phyloP scores from a whole-genome alignment of 1,140 invertebrate genomes.

The Aphelinus certus region DNA sequence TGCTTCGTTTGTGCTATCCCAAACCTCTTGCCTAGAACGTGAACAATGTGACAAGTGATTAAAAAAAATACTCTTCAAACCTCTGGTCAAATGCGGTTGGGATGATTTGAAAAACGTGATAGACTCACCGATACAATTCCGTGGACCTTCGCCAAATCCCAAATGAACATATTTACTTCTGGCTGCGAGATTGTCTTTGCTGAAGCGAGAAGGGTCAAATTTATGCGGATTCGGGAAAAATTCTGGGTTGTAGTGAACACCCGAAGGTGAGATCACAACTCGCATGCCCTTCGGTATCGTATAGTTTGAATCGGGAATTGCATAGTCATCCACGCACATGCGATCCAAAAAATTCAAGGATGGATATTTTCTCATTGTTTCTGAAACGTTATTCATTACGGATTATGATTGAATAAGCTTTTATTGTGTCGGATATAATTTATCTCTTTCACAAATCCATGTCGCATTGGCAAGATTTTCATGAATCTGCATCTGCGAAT shows the following conservation, averaged over 20 bases:
- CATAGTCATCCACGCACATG: conserved; percentile 1
- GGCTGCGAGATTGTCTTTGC: conserved; percentile 55
- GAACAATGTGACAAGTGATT: neutral
- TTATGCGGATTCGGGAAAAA: conserved; percentile 68
- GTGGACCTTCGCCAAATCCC: conserved; percentile 69
- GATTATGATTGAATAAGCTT: neutral
- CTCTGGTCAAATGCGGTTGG: neutral
- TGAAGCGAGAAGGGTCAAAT: conserved; percentile 72
- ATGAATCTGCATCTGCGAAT: neutral
- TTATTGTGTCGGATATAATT: neutral
- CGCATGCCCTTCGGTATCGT: conserved; percentile 47
- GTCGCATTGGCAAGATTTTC: too few relatives aligned
- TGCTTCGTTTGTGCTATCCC: conserved; percentile 6
- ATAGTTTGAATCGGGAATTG: conserved; percentile 16
- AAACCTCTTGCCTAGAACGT: conserved; percentile 5
- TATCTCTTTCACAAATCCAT: too few relatives aligned
- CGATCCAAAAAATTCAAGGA: conserved; percentile 4
- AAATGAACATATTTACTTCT: conserved; percentile 61
- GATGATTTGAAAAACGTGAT: neutral
- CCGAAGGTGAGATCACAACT: conserved; percentile 46
- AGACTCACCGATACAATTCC: conserved; percentile 67
- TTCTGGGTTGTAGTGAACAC: conserved; percentile 57
- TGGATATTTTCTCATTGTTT: conserved; percentile 24
- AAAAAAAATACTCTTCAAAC: neutral
- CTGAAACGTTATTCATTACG: neutral